Evolutionary conservation across 1,140 invertebrate genomes (phyloP).

Genomic region (Papilio xuthus): DNA sequence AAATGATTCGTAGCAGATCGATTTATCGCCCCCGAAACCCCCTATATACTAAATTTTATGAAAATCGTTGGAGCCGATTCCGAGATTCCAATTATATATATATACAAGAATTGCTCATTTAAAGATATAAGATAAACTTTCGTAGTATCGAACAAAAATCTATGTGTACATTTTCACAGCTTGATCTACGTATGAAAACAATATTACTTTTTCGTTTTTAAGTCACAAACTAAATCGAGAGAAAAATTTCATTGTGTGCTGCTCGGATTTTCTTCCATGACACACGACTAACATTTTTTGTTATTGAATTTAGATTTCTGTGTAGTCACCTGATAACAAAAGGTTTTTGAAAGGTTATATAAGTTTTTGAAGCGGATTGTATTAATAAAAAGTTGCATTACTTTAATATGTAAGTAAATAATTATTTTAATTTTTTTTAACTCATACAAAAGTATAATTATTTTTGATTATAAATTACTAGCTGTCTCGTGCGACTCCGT

Average conservation of each 20-base stretch:
- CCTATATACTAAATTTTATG: no score
- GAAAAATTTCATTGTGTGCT: not conserved
- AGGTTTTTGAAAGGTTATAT: not conserved
- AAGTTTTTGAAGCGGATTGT: not conserved
- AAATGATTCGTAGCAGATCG: no score
- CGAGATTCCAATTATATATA: no score
- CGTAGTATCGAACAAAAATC: no score
- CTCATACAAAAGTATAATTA: not conserved
- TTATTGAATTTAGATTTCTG: constrained; percentile 14
- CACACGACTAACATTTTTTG: constrained; percentile 19
- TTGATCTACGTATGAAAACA: not conserved
- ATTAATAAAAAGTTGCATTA: not conserved
- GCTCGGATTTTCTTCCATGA: not conserved
- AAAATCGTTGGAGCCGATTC: no score
- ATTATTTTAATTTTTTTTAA: no score
- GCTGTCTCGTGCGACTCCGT: no score
- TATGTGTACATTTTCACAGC: not conserved
- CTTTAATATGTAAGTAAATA: not conserved
- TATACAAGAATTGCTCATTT: no score
- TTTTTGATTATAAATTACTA: no score
- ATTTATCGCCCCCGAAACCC: no score
- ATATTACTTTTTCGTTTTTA: not conserved
- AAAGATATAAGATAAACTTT: no score
- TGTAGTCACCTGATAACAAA: constrained; percentile 23
- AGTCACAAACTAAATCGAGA: not conserved